Conservation (phyloP, 2,888 invertebrate genomes). For the Drosophila setosimentum region DNA sequence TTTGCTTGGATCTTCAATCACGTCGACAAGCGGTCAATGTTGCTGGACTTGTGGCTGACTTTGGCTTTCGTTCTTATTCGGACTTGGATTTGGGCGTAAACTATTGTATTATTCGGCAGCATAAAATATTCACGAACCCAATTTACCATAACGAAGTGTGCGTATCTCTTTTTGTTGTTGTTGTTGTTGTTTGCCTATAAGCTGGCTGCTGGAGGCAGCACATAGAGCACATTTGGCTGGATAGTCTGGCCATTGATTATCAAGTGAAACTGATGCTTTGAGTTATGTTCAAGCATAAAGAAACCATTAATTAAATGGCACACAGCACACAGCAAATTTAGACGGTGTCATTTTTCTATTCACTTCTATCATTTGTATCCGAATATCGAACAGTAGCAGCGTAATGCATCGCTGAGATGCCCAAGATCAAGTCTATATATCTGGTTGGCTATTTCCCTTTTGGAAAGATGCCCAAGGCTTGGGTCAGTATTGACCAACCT, state of each 20-base stretch:
- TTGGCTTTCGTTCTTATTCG: slow-evolving; percentile 3
- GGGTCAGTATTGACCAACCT: background rate
- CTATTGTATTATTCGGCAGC: slow-evolving; percentile 51
- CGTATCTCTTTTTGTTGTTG: background rate
- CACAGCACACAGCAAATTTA: slow-evolving; percentile 25
- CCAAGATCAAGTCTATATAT: background rate
- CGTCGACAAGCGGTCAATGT: slow-evolving; percentile 32
- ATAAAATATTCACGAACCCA: slow-evolving; percentile 71
- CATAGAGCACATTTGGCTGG: background rate
- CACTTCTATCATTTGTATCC: slow-evolving; percentile 52
- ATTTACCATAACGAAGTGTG: slow-evolving; percentile 69
- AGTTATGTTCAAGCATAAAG: slow-evolving; percentile 60
- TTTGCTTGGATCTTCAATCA: slow-evolving; percentile 55
- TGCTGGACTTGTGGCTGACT: slow-evolving; percentile 2
- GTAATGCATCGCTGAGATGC: background rate
- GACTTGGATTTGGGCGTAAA: slow-evolving; percentile 38
- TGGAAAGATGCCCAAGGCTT: background rate
- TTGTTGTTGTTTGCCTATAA: slow-evolving; percentile 18
- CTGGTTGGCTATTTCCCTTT: background rate
- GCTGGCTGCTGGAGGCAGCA: slow-evolving; percentile 1
- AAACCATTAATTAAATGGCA: slow-evolving; percentile 65
- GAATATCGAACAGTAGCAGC: slow-evolving; percentile 3
- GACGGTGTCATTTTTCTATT: slow-evolving; percentile 45
- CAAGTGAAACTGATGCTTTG: slow-evolving; percentile 24
- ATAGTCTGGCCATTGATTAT: slow-evolving; percentile 36